Evolutionary conservation across 2,113 vertebrate species (phyloP), one percentile per base, ranked within the genome.

Genomic region (Ardeotis arabs): DNA sequence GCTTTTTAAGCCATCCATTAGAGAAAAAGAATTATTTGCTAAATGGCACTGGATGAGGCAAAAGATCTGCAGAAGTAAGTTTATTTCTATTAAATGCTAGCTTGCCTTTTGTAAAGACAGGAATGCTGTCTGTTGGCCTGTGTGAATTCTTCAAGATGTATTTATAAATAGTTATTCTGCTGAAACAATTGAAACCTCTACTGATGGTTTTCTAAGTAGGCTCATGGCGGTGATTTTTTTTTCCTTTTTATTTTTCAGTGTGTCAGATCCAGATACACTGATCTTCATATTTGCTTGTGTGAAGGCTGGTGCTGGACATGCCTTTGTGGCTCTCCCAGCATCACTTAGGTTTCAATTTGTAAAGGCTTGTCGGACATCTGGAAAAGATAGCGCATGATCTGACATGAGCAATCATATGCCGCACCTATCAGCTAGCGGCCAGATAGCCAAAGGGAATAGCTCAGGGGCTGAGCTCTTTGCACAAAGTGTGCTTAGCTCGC

Each of bases 1-100:
- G 41, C 53, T 84, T 86, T 92, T 89, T 20, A 78, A 96, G 37
- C 37, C 49, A 58, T 87, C 52, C 39, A 33, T 94, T 93, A 94
- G 35, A 93, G 58, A 74, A 47, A 64, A 87, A 58, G 25, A 89
- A n/a, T 78, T 84, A 13, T 76, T 58, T 87, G 33, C 70, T 92
- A 83, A 82, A 84, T 79, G 58, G 41, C 59, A 27, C 35, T 59
- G 18, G n/a, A 92, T 59, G 39, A 86, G 41, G 59, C 56, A 73
- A 76, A 91, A 84, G 11, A 82, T 75, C n/a, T 41, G 50, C 7
- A 49, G 45, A 77, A 86, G 12, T 50, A 50, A 76, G 28, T 67
- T 89, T 64, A 76, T 84, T 87, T 27, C 49, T 89, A n/a, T 69
- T 76, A 82, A 87, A 76, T 12, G 27, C 19, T 12, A 70, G 27